Evolutionary conservation across 2,113 vertebrate species (phyloP).

Genomic region (Sitta europaea): DNA sequence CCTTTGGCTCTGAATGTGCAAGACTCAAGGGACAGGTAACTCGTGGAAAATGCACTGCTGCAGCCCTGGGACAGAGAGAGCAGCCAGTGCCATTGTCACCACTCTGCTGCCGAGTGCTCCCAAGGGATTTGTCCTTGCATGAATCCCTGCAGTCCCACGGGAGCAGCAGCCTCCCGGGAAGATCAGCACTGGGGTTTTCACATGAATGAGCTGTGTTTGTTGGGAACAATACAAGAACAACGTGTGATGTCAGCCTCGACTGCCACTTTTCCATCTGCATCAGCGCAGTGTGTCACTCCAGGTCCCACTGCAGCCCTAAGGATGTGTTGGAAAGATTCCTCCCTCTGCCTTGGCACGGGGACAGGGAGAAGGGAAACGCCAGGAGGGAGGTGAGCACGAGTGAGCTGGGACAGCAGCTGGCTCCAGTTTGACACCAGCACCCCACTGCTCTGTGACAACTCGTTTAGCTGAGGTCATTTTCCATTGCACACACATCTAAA

Average conservation of each 20-base stretch:
- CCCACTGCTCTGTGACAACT: background rate
- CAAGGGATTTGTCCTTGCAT: background rate
- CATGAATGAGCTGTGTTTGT: accelerated
- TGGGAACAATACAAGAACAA: background rate
- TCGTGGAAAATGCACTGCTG: background rate
- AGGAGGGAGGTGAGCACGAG: background rate
- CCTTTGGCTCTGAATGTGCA: background rate
- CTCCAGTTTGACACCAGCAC: background rate
- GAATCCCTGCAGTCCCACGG: background rate
- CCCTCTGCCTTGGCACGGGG: background rate
- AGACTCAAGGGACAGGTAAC: background rate
- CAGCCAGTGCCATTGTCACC: background rate
- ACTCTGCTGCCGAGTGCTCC: background rate
- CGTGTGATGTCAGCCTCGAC: background rate
- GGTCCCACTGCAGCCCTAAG: background rate
- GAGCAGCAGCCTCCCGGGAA: background rate
- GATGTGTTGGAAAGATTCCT: background rate
- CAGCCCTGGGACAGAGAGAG: background rate
- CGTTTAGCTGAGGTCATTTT: background rate
- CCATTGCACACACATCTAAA: background rate
- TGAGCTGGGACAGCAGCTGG: background rate
- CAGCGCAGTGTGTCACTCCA: background rate
- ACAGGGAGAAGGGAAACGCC: background rate
- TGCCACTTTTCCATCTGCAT: background rate
- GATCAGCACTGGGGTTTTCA: background rate